phyloP scores from a whole-genome alignment of 2,797 vertebrate genomes.

The Halcyon leucocephala region DNA sequence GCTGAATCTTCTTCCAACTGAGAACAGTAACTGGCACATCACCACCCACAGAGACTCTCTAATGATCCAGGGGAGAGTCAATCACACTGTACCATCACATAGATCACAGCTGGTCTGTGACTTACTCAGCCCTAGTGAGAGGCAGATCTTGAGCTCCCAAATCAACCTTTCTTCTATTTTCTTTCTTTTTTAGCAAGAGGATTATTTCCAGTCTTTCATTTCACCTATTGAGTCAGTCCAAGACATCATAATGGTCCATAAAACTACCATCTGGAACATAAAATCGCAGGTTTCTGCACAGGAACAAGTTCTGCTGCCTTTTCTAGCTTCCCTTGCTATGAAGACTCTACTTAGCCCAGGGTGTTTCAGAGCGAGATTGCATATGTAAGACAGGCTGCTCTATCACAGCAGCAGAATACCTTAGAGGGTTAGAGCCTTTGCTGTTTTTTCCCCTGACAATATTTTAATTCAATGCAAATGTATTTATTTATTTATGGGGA shows the following conservation, averaged over 20 bases:
- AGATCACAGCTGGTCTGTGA: slow-evolving; percentile 30
- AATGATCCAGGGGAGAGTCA: slow-evolving; percentile 46
- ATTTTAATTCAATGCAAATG: neutral
- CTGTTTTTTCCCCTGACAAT: neutral
- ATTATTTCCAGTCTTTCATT: neutral
- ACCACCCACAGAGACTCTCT: slow-evolving; percentile 27
- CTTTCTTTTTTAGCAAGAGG: neutral
- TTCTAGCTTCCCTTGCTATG: neutral
- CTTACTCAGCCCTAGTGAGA: neutral
- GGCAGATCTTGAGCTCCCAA: neutral
- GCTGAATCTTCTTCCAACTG: slow-evolving; percentile 45
- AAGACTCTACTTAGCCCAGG: neutral
- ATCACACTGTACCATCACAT: slow-evolving; percentile 10
- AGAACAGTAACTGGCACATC: slow-evolving; percentile 48
- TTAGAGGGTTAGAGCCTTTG: neutral
- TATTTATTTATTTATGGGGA: neutral
- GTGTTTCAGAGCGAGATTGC: neutral
- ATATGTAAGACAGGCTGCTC: neutral
- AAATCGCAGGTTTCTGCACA: slow-evolving; percentile 8
- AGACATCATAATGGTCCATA: slow-evolving; percentile 1
- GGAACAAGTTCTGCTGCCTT: neutral
- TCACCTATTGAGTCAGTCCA: slow-evolving; percentile 14
- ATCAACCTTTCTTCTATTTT: neutral
- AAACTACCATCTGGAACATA: slow-evolving; percentile 41
- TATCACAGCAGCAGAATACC: neutral